Evolutionary conservation across 2,888 invertebrate species (phyloP), one percentile per base, ranked within the genome.

Genomic region (Drosophila birchii): DNA sequence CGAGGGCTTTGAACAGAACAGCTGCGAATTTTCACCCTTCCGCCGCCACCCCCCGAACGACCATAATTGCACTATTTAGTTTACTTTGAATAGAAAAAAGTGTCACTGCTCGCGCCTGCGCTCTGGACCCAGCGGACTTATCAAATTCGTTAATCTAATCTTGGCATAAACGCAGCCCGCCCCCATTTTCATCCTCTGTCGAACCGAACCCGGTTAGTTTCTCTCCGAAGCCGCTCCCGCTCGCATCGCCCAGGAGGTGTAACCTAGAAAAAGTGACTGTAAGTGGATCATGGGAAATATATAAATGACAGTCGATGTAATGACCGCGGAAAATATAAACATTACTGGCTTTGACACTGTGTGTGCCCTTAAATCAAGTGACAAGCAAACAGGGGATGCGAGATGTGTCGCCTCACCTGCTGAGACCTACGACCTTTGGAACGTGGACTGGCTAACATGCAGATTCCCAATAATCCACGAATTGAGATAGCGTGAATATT

Each of bases 61-160:
- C 18, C 36, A 7, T 51, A 20, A 34, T 23, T 55, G 38, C 51
- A 56, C 29, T 73, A 20, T 56, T 59, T 32, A 20, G 20, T 41
- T 74, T 54, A 43, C 49, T 47, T 53, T 34, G 23, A 47, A 38
- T 70, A 29, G 45, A 44, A 43, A 56, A 60, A 43, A 18, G n/a
- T 34, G 49, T 44, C 34, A 51, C 62, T 39, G 26, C 26, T 16
- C 53, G 74, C 74, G 74, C 68, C 29, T 75, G 75, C 76, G 75
- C 75, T 34, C 16, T 75, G 8, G 1, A 11, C 20, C 45, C 29
- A 29, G 53, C 49, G 47, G 53, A 39, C 41, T 80, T 86, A 86
- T 85, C 87, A 80, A 26, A 54, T 38, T 18, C 56, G 41, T 49
- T 84, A 79, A 79, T 88, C 79, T 84, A 79, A 86, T 86, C 85